Conservation (phyloP, 2,113 vertebrate species). For the Chloroceryle aenea region DNA sequence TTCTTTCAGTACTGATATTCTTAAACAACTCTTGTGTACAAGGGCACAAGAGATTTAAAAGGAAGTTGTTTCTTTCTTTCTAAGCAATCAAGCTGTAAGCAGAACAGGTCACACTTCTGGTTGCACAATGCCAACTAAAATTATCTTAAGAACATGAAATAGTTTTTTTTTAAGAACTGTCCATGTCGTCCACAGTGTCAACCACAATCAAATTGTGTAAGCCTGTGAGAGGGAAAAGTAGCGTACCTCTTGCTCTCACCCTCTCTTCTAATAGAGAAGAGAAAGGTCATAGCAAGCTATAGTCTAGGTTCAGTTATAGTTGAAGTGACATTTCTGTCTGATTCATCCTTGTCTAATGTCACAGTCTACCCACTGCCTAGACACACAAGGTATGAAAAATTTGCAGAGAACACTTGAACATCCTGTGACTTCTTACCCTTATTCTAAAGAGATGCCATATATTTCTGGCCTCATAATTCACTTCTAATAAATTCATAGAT, state of each 20-base stretch:
- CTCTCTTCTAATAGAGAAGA: neutral
- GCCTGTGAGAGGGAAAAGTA: neutral
- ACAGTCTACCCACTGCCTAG: neutral
- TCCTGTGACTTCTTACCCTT: neutral
- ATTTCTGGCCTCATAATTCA: neutral
- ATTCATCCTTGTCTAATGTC: neutral
- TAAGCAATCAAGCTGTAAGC: conserved; percentile 23
- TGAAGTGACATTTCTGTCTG: neutral
- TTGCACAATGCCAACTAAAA: conserved; percentile 60
- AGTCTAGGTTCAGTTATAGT: neutral
- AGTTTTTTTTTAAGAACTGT: neutral
- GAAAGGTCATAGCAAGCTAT: neutral
- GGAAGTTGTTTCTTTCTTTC: conserved; percentile 29
- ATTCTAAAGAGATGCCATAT: neutral
- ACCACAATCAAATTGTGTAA: neutral
- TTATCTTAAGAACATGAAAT: neutral
- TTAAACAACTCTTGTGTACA: neutral
- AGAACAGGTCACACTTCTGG: neutral
- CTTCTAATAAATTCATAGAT: neutral
- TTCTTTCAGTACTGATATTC: neutral
- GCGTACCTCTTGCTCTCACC: neutral
- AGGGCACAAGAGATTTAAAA: neutral
- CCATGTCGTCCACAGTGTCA: neutral
- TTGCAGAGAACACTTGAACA: neutral
- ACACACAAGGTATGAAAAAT: neutral